Evolutionary conservation across 2,113 vertebrate species (phyloP), one percentile per base, ranked within the genome.

Genomic region (Chitala chitala): DNA sequence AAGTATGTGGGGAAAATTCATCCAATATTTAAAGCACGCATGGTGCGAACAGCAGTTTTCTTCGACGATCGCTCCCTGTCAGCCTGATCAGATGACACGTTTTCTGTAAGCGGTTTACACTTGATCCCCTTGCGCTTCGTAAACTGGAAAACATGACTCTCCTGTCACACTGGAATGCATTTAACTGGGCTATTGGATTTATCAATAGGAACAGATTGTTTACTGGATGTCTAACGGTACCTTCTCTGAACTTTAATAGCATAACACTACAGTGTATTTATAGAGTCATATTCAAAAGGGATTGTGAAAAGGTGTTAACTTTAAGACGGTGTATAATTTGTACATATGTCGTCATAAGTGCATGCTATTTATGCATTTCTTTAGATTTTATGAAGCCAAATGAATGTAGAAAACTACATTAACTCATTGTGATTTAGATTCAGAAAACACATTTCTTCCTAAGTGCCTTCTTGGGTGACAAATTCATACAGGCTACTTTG

Each of bases 321-420:
- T 50, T n/a, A 64, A 61, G 38, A 29, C 12, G 54, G 40, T 70
- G 56, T 70, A 61, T 26, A 6, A 50, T 69, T 69, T 69, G 73
- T 69, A 69, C 73, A 75, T 51, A 22, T 63, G 17, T 75, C 48
- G 38, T 24, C 69, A 33, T 68, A 68, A 56, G 58, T 69, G 73
- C 73, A 75, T 75, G 73, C 64, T 31, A 56, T 54, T 68, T 40
- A 71, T 36, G 66, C 44, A 44, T 55, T 44, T 55, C 31, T 36
- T 64, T 73, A 46, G 15, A 44, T 24, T 2, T 50, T 50, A 51
- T 61, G 68, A 75, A 75, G 65, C 68, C 74, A 70, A 38, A 50
- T 75, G 74, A 75, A 61, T 75, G 68, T 75, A 75, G 20, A 75
- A 75, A 70, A 46, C 26, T 44, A 59, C 53, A 75, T 69, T 51